A percentile compares a stretch with the other conserved stretches of the same genome.
phyloP scores from a whole-genome alignment of 2,797 vertebrate genomes.

The Dallia pectoralis region DNA sequence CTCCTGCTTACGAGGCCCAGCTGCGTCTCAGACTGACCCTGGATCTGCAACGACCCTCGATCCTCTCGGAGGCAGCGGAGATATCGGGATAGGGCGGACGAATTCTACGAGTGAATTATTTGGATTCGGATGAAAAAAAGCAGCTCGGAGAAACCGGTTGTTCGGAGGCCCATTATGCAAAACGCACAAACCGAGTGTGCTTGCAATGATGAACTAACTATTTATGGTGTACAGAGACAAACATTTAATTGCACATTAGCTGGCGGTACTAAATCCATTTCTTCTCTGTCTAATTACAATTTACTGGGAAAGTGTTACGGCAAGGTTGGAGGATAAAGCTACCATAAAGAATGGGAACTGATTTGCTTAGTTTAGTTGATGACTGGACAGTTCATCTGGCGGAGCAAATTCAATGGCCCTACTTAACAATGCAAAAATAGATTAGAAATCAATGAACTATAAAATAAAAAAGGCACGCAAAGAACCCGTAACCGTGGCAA shows the following conservation, averaged over 20 bases:
- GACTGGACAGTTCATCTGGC: conserved; percentile 61
- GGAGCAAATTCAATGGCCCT: conserved; percentile 52
- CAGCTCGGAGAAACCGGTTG: conserved; percentile 26
- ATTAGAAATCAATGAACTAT: conserved; percentile 67
- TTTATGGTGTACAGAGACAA: background rate
- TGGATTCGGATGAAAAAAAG: background rate
- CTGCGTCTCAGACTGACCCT: conserved; percentile 30
- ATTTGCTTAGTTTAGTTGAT: conserved; percentile 54
- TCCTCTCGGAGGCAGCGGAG: conserved; percentile 6
- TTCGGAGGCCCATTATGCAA: conserved; percentile 40
- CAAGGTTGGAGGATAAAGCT: background rate
- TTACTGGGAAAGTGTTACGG: conserved; percentile 50
- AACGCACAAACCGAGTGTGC: background rate
- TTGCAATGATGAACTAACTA: conserved; percentile 1
- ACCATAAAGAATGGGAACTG: background rate
- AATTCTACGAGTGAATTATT: conserved; percentile 37
- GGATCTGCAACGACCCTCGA: conserved; percentile 11
- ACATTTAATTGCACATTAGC: background rate
- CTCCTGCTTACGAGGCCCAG: conserved; percentile 26
- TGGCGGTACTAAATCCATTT: background rate
- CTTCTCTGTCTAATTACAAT: conserved; percentile 16
- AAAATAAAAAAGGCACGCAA: conserved; percentile 49
- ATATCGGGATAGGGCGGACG: conserved; percentile 2
- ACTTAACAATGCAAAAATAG: conserved; percentile 58
- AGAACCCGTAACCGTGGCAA: conserved; percentile 62